Conservation (phyloP, 2,113 vertebrate species). For the Pterocles gutturalis region DNA sequence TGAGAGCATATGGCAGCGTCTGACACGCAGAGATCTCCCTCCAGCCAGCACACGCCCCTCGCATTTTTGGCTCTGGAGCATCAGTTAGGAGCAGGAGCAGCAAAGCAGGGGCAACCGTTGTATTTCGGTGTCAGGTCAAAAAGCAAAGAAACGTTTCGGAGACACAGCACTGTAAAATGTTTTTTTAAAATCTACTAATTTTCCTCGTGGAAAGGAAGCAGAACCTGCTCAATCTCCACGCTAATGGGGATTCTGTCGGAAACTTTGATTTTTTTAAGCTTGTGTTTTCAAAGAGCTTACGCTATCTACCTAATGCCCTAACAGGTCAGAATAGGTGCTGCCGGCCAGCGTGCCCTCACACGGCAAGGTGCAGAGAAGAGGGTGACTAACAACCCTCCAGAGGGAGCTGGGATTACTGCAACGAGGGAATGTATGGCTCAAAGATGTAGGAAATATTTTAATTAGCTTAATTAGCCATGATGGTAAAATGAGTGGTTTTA, state of each 20-base stretch:
- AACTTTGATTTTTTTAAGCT: background rate
- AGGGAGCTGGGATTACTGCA: background rate
- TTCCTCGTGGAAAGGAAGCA: background rate
- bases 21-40: background rate
- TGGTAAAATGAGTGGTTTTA: background rate
- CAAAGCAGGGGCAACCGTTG: background rate
- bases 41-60: background rate
- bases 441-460: background rate
- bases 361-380: background rate
- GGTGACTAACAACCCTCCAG: background rate
- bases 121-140: background rate
- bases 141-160: background rate
- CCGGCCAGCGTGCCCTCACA: background rate
- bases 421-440: rapidly evolving
- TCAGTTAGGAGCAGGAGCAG: background rate
- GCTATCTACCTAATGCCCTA: too few relatives aligned
- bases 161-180: background rate
- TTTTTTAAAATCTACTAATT: background rate
- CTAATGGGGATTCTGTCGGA: background rate
- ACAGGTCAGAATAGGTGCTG: rapidly evolving
- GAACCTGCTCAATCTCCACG: background rate
- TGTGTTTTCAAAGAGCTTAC: background rate
- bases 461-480: background rate
- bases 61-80: rapidly evolving
- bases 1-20: background rate